These are phyloP conservation scores for Pseudachorutes palmiensis DNA, from an alignment of 1,140 invertebrate species.

Conservation along the genomic window DNA sequence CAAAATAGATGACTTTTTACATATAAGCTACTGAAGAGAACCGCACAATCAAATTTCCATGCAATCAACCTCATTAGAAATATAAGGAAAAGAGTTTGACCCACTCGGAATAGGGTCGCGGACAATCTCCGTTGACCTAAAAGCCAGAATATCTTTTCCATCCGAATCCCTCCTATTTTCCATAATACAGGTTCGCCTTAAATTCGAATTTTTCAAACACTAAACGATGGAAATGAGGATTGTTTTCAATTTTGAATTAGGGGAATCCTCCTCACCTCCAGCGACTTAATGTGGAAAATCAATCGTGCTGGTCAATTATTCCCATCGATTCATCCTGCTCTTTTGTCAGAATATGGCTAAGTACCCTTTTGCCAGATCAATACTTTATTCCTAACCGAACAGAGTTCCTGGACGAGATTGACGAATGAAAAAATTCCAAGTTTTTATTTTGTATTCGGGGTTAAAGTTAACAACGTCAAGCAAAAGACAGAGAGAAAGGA, in stretches of 20 bases:
- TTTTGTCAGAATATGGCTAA: not conserved
- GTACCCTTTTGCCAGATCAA: constrained; percentile 17
- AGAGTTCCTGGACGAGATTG: constrained; percentile 14
- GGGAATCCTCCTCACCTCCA: no score
- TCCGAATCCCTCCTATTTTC: not conserved
- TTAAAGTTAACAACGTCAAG: not conserved
- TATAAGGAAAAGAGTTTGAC: no score
- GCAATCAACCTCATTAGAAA: no score
- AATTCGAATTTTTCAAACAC: no score
- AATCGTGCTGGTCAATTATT: constrained; percentile 26
- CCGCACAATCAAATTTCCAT: no score
- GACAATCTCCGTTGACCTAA: not conserved
- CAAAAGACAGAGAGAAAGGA: not conserved
- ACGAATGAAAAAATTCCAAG: constrained; percentile 14
- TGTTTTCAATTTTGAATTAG: no score
- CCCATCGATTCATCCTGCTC: constrained; percentile 16
- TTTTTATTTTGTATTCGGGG: not conserved
- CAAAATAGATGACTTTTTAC: no score
- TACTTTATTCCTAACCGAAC: constrained; percentile 17
- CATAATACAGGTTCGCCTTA: not conserved
- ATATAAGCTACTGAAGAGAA: no score
- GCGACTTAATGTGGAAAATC: no score
- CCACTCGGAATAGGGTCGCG: not conserved
- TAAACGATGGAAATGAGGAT: no score
- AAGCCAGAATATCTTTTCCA: not conserved